Evolutionary conservation across 2,888 invertebrate genomes (phyloP), one percentile per base, ranked within the genome.

Genomic region (Caenorhabditis parvicauda): DNA sequence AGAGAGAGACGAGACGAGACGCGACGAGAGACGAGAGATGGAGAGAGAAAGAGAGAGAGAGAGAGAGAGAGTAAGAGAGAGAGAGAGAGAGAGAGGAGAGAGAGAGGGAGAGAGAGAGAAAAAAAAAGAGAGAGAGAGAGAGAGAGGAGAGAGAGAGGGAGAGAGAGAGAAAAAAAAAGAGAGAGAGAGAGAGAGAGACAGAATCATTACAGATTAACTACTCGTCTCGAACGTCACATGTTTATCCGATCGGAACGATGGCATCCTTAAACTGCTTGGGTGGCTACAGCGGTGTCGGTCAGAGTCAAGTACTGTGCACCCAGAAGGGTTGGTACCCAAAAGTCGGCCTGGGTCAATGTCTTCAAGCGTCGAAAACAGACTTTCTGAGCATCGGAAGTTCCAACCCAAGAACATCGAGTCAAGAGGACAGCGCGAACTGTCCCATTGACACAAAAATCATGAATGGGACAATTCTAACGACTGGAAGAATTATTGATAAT

Each of bases 221-320:
- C 42, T 68, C 67, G n/a, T 53, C 27, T 41, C 17, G 49, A 22
- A 49, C 51, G 37, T 21, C 42, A 21, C 53, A 49, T 27, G 49
- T 61, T 5, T 61, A 49, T 22, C 65, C 67, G 1, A 46, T 68
- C n/a, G 75, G 74, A 14, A 62, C 74, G 7, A 64, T 70, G 3
- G 74, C 67, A 0, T 57, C 52, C 1, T 50, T 75, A 0, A 42
- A 58, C 9, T 75, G 75, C 54, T 48, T 57, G 32, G 43, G 43
- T 14, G 72, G 70, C 37, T 67, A 25, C 28, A 55, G 29, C 1
- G 50, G 48, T 3, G 44, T 37, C 22, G 70, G 70, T 9, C 35
- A 44, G 12, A 57, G 59, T 22, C 55, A 38, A 24, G 29, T 62
- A 7, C 25, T 65, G 32, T 70, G 70, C 54, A 70, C 70, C n/a